These are phyloP conservation scores for Brachionus plicatilis DNA, from an alignment of 1,140 invertebrate species.

Conservation along the genomic window DNA sequence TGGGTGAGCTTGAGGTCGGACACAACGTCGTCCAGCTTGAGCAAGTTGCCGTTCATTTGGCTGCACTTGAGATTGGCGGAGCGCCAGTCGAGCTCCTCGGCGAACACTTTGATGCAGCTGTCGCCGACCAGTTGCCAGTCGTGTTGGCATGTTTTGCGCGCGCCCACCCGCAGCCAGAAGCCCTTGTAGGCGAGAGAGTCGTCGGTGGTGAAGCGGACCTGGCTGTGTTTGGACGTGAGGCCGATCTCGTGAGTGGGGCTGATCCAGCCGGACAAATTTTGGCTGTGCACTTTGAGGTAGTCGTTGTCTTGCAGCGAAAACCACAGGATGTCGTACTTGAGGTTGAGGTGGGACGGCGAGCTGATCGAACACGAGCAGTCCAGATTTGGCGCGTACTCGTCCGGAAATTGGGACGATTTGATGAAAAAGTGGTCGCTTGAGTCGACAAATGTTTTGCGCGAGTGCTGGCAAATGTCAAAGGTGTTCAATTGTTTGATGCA, in stretches of 20 bases:
- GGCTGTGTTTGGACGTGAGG: not conserved
- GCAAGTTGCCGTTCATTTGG: slow-evolving; percentile 26
- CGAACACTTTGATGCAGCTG: slow-evolving; percentile 33
- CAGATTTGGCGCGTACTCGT: not conserved
- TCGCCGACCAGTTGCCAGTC: slow-evolving; percentile 32
- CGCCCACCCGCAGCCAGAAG: slow-evolving; percentile 12
- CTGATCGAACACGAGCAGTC: slow-evolving; percentile 9
- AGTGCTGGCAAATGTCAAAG: slow-evolving; percentile 12
- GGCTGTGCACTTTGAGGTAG: not conserved
- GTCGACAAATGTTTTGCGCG: not conserved
- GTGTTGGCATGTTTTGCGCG: slow-evolving; percentile 5
- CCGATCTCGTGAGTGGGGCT: slow-evolving; percentile 20
- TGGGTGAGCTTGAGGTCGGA: not conserved
- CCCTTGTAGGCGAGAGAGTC: slow-evolving; percentile 24
- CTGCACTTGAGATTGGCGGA: slow-evolving; percentile 24
- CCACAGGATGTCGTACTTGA: not conserved
- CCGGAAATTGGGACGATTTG: slow-evolving; percentile 39
- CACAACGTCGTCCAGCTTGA: slow-evolving; percentile 24
- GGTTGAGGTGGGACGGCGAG: not conserved
- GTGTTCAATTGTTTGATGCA: slow-evolving; percentile 23
- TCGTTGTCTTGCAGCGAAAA: slow-evolving; percentile 39
- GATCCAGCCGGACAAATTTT: slow-evolving; percentile 6
- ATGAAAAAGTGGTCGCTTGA: not conserved
- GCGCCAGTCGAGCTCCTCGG: not conserved
- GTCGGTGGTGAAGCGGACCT: slow-evolving; percentile 10